Base-by-base conservation (phyloP, 2,797 vertebrate species). In the Threskiornis aethiopicus region DNA sequence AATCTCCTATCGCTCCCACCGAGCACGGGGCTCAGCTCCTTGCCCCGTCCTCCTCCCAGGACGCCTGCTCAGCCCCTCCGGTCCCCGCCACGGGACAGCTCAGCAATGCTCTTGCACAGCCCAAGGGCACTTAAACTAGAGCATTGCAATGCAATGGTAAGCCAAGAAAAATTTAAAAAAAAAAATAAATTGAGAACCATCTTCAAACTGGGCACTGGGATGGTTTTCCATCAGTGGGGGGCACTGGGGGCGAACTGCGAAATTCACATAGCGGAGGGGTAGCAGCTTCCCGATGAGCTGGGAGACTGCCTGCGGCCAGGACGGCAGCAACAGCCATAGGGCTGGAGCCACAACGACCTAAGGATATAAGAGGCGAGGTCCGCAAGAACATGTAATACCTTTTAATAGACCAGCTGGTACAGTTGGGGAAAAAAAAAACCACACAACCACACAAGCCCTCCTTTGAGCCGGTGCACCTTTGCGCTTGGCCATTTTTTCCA, bases 401-500 rank as follows among this genome's bases (percentile, higher is more conserved):
- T 96, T 93, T 94, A 92, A 87, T 69, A 96, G 93, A 78, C 29
- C 41, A 64, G 82, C 29, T 82, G 35, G 41, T 75, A 81, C 20
- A 42, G 57, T 0, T 33, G 37, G 55, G 37, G 12, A 25, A 20
- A 8, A n/a, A 73, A 66, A 78, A 71, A 10, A 2, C 8, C 72
- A 47, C 54, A 83, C 47, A 67, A 55, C 24, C 76, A 87, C 77
- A 92, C 81, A 96, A 94, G 44, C 55, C 51, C 52, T 95, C 39
- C 87, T 93, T 92, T 95, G 84, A 95, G 92, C 71, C 65, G 70
- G 41, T 57, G 71, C 84, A 95, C 57, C 93, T 96, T 79, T 4
- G 0, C 24, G 59, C 81, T 54, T 59, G 81, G 47, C 93, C 81
- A 52, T 95, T 97, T 95, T 97, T 94, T 83, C 93, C 90, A 90